These are phyloP conservation scores for Bostrychus sinensis DNA, from an alignment of 2,113 vertebrate species.

Conservation along the genomic window DNA sequence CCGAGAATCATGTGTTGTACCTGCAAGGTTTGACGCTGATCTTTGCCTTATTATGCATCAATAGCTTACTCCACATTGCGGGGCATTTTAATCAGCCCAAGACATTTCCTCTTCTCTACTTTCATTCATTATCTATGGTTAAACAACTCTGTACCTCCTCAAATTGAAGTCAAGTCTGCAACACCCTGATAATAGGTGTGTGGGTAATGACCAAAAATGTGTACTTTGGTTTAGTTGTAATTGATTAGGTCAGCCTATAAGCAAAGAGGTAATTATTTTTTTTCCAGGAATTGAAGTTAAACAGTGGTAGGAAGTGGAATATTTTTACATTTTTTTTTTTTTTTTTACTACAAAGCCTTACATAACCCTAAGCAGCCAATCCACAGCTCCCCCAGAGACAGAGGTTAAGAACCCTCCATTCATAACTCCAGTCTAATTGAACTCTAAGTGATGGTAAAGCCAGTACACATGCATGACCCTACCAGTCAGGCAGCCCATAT, in stretches of 20 bases:
- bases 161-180: constrained; percentile 9
- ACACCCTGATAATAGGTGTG: neutral
- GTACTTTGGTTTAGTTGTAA: neutral
- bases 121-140: constrained; percentile 16
- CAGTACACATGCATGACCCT: constrained; percentile 9
- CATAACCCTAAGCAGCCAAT: neutral
- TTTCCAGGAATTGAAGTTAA: neutral
- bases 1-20: constrained; percentile 15
- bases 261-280: neutral
- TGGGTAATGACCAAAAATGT: constrained; percentile 5
- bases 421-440: constrained; percentile 18
- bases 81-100: constrained; percentile 42
- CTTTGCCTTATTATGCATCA: constrained; percentile 41
- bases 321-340: constrained; percentile 14
- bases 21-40: constrained; percentile 38
- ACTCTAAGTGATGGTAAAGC: constrained; percentile 18
- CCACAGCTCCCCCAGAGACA: neutral
- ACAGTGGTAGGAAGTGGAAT: neutral
- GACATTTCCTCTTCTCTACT: neutral
- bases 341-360: neutral
- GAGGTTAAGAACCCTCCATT: constrained; percentile 5
- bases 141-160: constrained; percentile 2
- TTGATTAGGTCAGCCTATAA: neutral
- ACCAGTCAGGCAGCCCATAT: constrained; percentile 5
- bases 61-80: constrained; percentile 14